Evolutionary conservation across 2,113 vertebrate genomes (phyloP).

Genomic region (human): DNA sequence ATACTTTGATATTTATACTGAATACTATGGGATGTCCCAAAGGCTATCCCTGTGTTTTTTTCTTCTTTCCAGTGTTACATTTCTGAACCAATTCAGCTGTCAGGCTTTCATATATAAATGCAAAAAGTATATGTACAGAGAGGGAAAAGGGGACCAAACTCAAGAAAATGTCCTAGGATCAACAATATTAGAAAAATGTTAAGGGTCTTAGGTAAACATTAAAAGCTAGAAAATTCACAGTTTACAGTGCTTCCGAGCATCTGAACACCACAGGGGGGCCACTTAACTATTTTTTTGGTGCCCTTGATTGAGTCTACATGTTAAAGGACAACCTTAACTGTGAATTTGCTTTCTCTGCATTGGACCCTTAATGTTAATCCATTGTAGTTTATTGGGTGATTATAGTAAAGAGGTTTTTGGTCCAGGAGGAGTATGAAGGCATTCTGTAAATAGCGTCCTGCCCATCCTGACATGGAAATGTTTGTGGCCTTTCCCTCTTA

Average conservation of each 20-base stretch:
- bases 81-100: slow-evolving; percentile 56
- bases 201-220: slow-evolving; percentile 40
- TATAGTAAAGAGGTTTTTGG: slow-evolving; percentile 64
- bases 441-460: slow-evolving; percentile 41
- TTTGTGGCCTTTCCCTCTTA: slow-evolving; percentile 32
- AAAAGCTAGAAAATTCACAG: slow-evolving; percentile 61
- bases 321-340: slow-evolving; percentile 61
- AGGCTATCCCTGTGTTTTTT: neutral
- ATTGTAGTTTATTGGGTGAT: slow-evolving; percentile 55
- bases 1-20: slow-evolving; percentile 42
- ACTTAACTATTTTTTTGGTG: slow-evolving; percentile 58
- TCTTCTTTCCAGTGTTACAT: neutral
- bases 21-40: neutral
- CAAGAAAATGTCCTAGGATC: slow-evolving; percentile 54
- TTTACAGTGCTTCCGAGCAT: slow-evolving; percentile 48
- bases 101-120: slow-evolving; percentile 45
- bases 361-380: neutral
- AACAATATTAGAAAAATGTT: slow-evolving; percentile 57
- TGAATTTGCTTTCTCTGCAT: slow-evolving; percentile 64
- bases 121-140: slow-evolving; percentile 25
- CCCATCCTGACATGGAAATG: neutral
- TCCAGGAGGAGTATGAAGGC: slow-evolving; percentile 37
- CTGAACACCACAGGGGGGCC: neutral
- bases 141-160: neutral
- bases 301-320: neutral